Evolutionary conservation across 2,797 vertebrate species (phyloP).

Genomic region (Poecilia gillii): DNA sequence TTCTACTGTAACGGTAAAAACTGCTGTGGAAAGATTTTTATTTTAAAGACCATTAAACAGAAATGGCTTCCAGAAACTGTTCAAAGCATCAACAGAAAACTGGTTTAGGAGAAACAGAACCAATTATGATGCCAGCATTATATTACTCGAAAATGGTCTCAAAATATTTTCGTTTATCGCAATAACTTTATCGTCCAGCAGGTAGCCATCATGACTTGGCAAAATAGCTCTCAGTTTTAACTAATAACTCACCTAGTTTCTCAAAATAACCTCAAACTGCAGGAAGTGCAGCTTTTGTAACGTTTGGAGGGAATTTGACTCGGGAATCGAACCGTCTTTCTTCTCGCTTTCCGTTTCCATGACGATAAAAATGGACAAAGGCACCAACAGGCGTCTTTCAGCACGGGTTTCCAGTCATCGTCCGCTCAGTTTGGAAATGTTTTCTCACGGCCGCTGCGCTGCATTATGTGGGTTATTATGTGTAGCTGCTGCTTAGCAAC

Average conservation of each 20-base stretch:
- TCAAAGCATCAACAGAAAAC: too few relatives aligned
- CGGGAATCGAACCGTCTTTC: neutral
- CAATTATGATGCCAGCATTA: too few relatives aligned
- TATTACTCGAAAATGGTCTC: too few relatives aligned
- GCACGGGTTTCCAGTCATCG: neutral
- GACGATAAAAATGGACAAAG: neutral
- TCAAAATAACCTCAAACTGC: neutral
- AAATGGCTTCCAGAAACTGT: too few relatives aligned
- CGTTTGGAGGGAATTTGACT: neutral
- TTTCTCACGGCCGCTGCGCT: constrained; percentile 64
- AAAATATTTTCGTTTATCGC: too few relatives aligned
- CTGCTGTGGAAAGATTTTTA: neutral
- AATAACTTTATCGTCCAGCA: too few relatives aligned
- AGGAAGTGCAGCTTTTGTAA: neutral
- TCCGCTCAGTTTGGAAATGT: constrained; percentile 58
- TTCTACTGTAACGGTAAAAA: neutral
- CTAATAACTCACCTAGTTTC: neutral
- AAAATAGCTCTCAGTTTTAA: too few relatives aligned
- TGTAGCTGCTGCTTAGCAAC: constrained; percentile 71
- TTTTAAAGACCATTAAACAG: neutral
- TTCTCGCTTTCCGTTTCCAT: constrained; percentile 40
- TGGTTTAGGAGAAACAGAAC: too few relatives aligned
- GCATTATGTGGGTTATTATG: constrained; percentile 59
- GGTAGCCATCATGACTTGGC: too few relatives aligned
- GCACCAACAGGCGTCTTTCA: constrained; percentile 12